Conservation (phyloP, 2,888 invertebrate genomes). For the Seira ritae region DNA sequence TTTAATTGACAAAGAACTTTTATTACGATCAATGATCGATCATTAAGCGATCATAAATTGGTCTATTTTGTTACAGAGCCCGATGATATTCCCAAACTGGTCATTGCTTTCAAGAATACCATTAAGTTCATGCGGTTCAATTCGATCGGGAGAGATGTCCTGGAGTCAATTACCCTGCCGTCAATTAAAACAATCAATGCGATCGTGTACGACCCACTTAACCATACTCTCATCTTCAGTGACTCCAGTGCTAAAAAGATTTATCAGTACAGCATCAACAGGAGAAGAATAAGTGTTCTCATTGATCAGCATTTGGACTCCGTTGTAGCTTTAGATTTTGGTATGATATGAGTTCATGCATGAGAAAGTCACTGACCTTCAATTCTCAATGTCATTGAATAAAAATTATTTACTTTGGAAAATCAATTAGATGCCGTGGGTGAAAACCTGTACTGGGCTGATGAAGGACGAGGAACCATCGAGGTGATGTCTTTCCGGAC, state of each 20-base stretch:
- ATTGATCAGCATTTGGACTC: slow-evolving; percentile 77
- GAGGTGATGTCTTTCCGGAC: slow-evolving; percentile 82
- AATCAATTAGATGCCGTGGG: slow-evolving; percentile 82
- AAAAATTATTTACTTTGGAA: not conserved
- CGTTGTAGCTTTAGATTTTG: slow-evolving; percentile 80
- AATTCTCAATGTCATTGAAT: too few relatives aligned
- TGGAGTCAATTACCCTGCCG: slow-evolving; percentile 70
- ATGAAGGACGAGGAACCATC: slow-evolving; percentile 80
- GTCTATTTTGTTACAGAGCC: slow-evolving; percentile 51
- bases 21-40: too few relatives aligned
- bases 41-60: too few relatives aligned
- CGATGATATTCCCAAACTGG: slow-evolving; percentile 61
- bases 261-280: slow-evolving; percentile 75
- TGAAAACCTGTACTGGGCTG: slow-evolving; percentile 85
- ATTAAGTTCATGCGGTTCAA: slow-evolving; percentile 74
- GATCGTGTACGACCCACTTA: slow-evolving; percentile 81
- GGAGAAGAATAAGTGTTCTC: slow-evolving; percentile 74
- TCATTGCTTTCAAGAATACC: slow-evolving; percentile 74
- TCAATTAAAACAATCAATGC: slow-evolving; percentile 79
- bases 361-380: not conserved
- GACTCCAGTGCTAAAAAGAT: slow-evolving; percentile 78
- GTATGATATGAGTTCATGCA: slow-evolving; percentile 75
- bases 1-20: too few relatives aligned
- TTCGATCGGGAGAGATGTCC: slow-evolving; percentile 75
- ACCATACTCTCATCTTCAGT: slow-evolving; percentile 76